phyloP scores from a whole-genome alignment of 2,797 vertebrate species.

The Danio jaintianensis region DNA sequence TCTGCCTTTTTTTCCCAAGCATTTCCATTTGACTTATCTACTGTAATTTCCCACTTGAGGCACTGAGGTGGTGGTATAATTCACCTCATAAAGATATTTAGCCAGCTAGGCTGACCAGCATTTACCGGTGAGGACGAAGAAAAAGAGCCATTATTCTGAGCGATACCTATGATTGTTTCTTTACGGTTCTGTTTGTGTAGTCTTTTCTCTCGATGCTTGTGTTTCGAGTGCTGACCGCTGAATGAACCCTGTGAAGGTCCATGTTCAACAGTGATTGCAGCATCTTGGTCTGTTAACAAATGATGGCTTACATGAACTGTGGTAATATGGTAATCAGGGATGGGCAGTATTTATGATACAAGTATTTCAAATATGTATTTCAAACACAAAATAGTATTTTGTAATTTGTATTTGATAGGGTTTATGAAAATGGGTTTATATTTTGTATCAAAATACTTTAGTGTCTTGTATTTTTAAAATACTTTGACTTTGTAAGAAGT shows the following conservation, averaged over 20 bases:
- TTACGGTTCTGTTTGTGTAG: constrained; percentile 43
- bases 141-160: constrained; percentile 44
- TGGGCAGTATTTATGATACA: too few relatives aligned
- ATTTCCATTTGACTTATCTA: constrained; percentile 66
- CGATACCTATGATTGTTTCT: constrained; percentile 34
- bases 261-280: constrained; percentile 3
- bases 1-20: constrained; percentile 47
- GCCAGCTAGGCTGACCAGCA: constrained; percentile 41
- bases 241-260: constrained; percentile 42
- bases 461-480: too few relatives aligned
- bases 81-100: constrained; percentile 61
- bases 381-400: too few relatives aligned
- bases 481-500: too few relatives aligned
- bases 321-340: constrained; percentile 9
- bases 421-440: too few relatives aligned
- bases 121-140: background rate
- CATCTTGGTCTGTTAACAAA: background rate
- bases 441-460: too few relatives aligned
- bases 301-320: constrained; percentile 15
- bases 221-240: constrained; percentile 48
- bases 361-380: too few relatives aligned
- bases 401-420: too few relatives aligned
- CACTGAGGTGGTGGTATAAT: constrained; percentile 63
- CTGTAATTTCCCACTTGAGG: constrained; percentile 63
- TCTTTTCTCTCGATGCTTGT: constrained; percentile 16